Percentiles rank a stretch among this genome's conserved stretches.
Conservation (phyloP, 2,888 invertebrate species). For the Hirtodrosophila duncani region DNA sequence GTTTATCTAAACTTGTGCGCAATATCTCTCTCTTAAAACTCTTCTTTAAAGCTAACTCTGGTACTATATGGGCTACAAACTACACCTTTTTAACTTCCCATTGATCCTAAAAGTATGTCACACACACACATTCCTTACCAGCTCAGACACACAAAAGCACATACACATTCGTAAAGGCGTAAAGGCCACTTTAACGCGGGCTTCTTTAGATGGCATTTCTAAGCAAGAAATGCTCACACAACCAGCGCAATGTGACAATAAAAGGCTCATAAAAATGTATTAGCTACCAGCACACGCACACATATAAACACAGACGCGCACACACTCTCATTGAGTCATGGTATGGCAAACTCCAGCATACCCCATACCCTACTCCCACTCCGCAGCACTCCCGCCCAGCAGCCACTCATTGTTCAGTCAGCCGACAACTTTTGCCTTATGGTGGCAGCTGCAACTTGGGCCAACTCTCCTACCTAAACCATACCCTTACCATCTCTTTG, state of each 20-base stretch:
- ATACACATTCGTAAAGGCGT: too few relatives aligned
- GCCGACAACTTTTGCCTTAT: constrained; percentile 53
- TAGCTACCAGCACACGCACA: constrained; percentile 31
- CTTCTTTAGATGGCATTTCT: constrained; percentile 39
- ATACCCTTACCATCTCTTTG: too few relatives aligned
- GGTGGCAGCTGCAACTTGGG: constrained; percentile 56
- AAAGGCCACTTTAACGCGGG: constrained; percentile 34
- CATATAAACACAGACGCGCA: constrained; percentile 7
- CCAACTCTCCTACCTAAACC: too few relatives aligned
- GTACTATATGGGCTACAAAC: constrained; percentile 1
- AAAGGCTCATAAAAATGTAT: constrained; percentile 68
- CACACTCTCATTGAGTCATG: too few relatives aligned
- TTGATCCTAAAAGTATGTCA: constrained; percentile 5
- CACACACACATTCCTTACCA: too few relatives aligned
- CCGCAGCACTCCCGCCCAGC: background rate
- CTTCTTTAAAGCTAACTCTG: too few relatives aligned
- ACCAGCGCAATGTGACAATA: constrained; percentile 68
- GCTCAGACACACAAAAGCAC: too few relatives aligned
- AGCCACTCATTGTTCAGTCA: constrained; percentile 15
- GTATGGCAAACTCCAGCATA: constrained; percentile 3
- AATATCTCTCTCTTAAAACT: too few relatives aligned
- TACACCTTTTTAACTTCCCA: constrained; percentile 16
- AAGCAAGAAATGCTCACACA: constrained; percentile 42
- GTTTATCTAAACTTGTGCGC: too few relatives aligned
- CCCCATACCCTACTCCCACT: constrained; percentile 15